phyloP scores from a whole-genome alignment of 2,888 invertebrate species.

The Periphyllus acericola region DNA sequence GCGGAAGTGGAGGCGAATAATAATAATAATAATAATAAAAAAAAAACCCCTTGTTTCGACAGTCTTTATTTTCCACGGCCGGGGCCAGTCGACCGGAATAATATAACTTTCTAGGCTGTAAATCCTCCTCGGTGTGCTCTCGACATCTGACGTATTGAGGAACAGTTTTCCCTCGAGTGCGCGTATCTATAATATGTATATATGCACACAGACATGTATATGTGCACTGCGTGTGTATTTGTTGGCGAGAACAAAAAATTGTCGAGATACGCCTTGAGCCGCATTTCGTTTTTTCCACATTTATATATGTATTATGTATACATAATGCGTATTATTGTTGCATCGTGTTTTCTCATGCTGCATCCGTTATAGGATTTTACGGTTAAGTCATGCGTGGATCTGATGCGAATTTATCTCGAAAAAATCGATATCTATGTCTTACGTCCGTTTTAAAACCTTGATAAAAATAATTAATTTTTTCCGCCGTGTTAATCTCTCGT shows the following conservation, averaged over 20 bases:
- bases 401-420: neutral
- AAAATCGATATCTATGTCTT: neutral
- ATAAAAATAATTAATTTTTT: neutral
- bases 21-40: neutral
- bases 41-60: slow-evolving; percentile 48
- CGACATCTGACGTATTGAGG: slow-evolving; percentile 54
- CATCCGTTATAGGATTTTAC: slow-evolving; percentile 12
- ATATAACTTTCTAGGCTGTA: slow-evolving; percentile 52
- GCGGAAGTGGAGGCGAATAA: slow-evolving; percentile 24
- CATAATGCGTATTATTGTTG: neutral
- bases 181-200: neutral
- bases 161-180: slow-evolving; percentile 42
- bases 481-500: neutral
- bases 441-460: neutral
- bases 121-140: slow-evolving; percentile 52
- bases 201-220: neutral
- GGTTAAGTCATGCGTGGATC: slow-evolving; percentile 11
- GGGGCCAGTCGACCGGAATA: slow-evolving; percentile 51
- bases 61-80: slow-evolving; percentile 46
- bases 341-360: slow-evolving; percentile 3
- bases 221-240: slow-evolving; percentile 1
- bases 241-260: slow-evolving; percentile 34
- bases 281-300: neutral
- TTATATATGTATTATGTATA: neutral
- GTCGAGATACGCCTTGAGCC: slow-evolving; percentile 29